These are phyloP conservation scores for Falco cherrug DNA, from an alignment of 2,797 vertebrate species.

Conservation along the genomic window DNA sequence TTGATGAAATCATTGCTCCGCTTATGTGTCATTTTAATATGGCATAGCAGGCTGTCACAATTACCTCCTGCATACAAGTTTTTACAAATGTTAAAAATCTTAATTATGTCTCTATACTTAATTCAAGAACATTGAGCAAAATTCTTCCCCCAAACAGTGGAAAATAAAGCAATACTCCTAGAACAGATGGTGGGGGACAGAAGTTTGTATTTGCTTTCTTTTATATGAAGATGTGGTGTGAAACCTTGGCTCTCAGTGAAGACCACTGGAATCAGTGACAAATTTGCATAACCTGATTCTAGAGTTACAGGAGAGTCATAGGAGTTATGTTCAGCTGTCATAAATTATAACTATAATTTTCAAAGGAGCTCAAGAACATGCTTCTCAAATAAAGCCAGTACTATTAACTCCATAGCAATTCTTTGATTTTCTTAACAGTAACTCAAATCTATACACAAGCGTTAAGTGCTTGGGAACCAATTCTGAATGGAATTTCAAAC, in stretches of 20 bases:
- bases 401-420: neutral
- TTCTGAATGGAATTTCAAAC: neutral
- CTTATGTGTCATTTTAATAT: neutral
- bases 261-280: neutral
- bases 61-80: neutral
- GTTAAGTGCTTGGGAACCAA: neutral
- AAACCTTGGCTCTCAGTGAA: neutral
- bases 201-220: neutral
- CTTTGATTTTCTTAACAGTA: neutral
- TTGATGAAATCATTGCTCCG: constrained; percentile 13
- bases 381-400: neutral
- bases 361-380: neutral
- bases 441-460: neutral
- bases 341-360: neutral
- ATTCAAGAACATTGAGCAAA: neutral
- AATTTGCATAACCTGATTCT: neutral
- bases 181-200: neutral
- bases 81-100: neutral
- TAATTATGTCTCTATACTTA: neutral
- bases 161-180: neutral
- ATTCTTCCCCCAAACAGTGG: neutral
- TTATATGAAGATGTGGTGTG: neutral
- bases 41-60: neutral
- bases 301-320: neutral
- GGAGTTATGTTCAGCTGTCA: neutral